phyloP scores from a whole-genome alignment of 2,113 vertebrate species.

The Collichthys lucidus region DNA sequence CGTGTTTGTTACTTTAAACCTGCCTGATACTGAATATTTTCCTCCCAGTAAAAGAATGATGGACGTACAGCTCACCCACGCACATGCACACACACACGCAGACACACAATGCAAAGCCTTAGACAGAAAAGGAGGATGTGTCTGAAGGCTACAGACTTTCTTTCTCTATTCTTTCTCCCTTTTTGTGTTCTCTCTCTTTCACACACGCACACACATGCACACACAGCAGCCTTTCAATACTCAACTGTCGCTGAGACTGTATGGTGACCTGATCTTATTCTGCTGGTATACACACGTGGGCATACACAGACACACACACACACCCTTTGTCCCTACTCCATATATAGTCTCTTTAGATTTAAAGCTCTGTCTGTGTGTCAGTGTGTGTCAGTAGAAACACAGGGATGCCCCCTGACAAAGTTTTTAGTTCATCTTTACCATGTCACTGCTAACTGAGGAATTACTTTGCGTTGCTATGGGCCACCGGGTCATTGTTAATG shows the following conservation, averaged over 20 bases:
- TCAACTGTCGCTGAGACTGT: slow-evolving; percentile 81
- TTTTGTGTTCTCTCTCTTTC: slow-evolving; percentile 12
- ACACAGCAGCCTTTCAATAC: slow-evolving; percentile 79
- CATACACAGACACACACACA: slow-evolving; percentile 56
- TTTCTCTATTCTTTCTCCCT: slow-evolving; percentile 64
- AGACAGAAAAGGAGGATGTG: slow-evolving; percentile 42
- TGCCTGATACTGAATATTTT: too few species aligned
- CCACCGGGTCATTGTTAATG: too few species aligned
- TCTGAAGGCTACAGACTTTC: slow-evolving; percentile 66
- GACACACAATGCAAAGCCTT: slow-evolving; percentile 26
- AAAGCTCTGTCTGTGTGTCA: slow-evolving; percentile 40
- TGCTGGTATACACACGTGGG: slow-evolving; percentile 62
- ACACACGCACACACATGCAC: slow-evolving; percentile 68
- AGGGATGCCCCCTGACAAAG: slow-evolving; percentile 27
- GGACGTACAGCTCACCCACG: not conserved
- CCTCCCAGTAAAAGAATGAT: not conserved
- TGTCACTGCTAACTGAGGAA: slow-evolving; percentile 29
- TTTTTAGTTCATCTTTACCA: not conserved
- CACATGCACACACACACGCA: not conserved
- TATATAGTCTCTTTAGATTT: slow-evolving; percentile 55
- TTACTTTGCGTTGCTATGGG: slow-evolving; percentile 3
- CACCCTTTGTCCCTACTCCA: slow-evolving; percentile 48
- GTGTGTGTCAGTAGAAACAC: slow-evolving; percentile 6
- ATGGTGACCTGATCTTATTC: slow-evolving; percentile 85
- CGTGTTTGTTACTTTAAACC: too few species aligned